phyloP scores from a whole-genome alignment of 35 echinoderm and acorn worm species.

The Diadema setosum region DNA sequence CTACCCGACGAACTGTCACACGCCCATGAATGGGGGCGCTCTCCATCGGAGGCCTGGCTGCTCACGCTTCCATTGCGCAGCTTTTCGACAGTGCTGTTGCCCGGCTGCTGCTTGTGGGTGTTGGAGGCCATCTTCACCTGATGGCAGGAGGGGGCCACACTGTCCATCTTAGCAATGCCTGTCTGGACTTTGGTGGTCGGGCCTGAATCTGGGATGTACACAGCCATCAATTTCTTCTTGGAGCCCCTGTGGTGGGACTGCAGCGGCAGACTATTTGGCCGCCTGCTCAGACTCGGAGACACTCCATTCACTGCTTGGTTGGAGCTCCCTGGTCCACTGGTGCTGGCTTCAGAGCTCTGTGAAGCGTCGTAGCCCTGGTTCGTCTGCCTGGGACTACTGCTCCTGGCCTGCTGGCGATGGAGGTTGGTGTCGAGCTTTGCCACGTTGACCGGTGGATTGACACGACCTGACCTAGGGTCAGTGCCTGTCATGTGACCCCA shows the following conservation, averaged over 20 bases:
- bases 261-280: constrained; percentile 78
- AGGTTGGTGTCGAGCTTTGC: constrained; percentile 71
- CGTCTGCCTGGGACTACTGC: background rate
- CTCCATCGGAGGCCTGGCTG: background rate
- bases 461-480: constrained; percentile 8
- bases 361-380: constrained; percentile 9
- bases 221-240: constrained; percentile 92
- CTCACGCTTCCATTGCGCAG: background rate
- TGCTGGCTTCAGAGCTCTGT: constrained; percentile 27
- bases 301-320: background rate
- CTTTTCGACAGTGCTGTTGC: constrained; percentile 4
- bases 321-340: background rate
- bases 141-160: constrained; percentile 61
- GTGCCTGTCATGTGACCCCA: constrained; percentile 58
- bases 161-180: constrained; percentile 91
- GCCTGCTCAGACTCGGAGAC: background rate
- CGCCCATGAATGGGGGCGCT: constrained; percentile 15
- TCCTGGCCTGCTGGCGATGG: constrained; percentile 67
- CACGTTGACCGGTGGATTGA: background rate
- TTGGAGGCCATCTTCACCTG: constrained; percentile 63
- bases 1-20: constrained; percentile 16
- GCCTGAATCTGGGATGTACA: constrained; percentile 86
- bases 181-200: constrained; percentile 87
- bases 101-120: constrained; percentile 19
- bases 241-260: constrained; percentile 52